A percentile compares a stretch with the other conserved stretches of the same genome.
phyloP scores from a whole-genome alignment of 2,888 invertebrate species.

The Apocheima hispidaria region DNA sequence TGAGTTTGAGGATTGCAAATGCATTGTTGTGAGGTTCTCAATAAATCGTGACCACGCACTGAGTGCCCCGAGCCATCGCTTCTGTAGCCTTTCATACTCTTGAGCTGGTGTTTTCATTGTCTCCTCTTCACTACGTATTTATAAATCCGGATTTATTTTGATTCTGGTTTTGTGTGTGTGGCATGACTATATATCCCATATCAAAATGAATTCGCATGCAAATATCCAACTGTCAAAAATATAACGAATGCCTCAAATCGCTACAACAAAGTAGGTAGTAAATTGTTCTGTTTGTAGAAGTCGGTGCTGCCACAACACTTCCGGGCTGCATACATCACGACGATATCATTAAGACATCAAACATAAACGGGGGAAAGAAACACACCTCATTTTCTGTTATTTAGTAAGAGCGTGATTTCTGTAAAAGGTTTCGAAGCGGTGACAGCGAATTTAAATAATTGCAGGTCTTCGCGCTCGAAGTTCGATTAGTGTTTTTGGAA shows the following conservation, averaged over 20 bases:
- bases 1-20: conserved; percentile 52
- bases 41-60: conserved; percentile 79
- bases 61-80: conserved; percentile 77
- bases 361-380: conserved; percentile 62
- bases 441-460: conserved; percentile 42
- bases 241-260: conserved; percentile 20
- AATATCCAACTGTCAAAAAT: conserved; percentile 22
- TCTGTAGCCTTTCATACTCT: conserved; percentile 73
- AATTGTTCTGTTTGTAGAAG: conserved; percentile 43
- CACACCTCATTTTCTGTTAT: conserved; percentile 70
- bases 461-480: conserved; percentile 27
- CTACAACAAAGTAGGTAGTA: conserved; percentile 26
- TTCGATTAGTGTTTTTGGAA: conserved; percentile 18
- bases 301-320: conserved; percentile 61
- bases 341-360: conserved; percentile 81
- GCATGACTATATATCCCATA: no score
- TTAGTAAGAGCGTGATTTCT: conserved; percentile 66
- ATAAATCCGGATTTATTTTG: neutral
- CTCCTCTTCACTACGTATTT: conserved; percentile 33
- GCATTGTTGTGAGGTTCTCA: conserved; percentile 61
- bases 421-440: conserved; percentile 58
- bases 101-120: conserved; percentile 53
- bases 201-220: conserved; percentile 2
- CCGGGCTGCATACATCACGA: conserved; percentile 77
- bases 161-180: neutral